Percentiles rank a stretch among this genome's conserved stretches.
These are phyloP conservation scores for Parnassius smintheus DNA, from an alignment of 2,888 invertebrate species.

Conservation along the genomic window DNA sequence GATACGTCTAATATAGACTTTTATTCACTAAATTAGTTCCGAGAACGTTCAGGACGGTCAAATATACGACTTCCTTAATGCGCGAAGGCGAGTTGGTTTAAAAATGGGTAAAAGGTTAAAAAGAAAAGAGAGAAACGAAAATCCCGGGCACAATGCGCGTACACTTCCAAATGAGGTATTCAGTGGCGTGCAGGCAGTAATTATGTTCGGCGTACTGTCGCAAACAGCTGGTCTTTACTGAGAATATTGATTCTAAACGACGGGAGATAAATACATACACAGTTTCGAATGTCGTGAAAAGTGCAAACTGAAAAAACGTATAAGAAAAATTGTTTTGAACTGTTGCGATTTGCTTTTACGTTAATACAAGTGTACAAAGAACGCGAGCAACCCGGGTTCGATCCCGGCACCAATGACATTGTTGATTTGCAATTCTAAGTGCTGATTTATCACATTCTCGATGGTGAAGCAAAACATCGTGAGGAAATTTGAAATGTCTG, in stretches of 20 bases:
- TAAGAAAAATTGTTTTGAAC: too few relatives aligned
- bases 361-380: too few relatives aligned
- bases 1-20: constrained; percentile 55
- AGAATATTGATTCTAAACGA: background rate
- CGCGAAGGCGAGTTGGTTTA: constrained; percentile 42
- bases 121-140: constrained; percentile 44
- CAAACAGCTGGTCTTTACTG: background rate
- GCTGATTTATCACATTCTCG: too few relatives aligned
- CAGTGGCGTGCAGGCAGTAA: constrained; percentile 55
- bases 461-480: too few relatives aligned
- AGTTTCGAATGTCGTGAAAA: too few relatives aligned
- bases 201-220: constrained; percentile 59
- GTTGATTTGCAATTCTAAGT: too few relatives aligned
- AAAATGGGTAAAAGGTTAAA: constrained; percentile 66
- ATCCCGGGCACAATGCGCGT: constrained; percentile 62
- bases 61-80: constrained; percentile 67
- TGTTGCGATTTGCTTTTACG: too few relatives aligned
- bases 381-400: too few relatives aligned
- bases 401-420: too few relatives aligned
- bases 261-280: too few relatives aligned
- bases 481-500: too few relatives aligned
- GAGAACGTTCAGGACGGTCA: constrained; percentile 50
- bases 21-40: constrained; percentile 71
- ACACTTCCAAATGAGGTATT: constrained; percentile 63
- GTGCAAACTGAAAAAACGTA: too few relatives aligned